A percentile compares a stretch with the other conserved stretches of the same genome.
These are phyloP conservation scores for Eurois occulta DNA, from an alignment of 2,888 invertebrate genomes.

Conservation along the genomic window DNA sequence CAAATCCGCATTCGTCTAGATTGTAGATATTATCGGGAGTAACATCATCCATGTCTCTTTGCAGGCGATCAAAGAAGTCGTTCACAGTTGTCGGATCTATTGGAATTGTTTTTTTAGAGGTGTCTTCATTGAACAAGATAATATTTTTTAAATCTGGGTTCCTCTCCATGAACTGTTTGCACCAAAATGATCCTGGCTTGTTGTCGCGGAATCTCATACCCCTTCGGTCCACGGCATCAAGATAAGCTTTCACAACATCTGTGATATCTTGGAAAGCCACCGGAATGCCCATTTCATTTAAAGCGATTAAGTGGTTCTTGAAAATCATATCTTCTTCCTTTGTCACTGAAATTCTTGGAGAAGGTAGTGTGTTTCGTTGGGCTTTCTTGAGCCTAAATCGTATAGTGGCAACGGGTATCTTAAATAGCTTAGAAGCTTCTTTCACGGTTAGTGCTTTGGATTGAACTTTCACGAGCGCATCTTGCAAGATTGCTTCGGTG, in stretches of 20 bases:
- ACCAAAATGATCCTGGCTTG: constrained; percentile 12
- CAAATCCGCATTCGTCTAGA: constrained; percentile 29
- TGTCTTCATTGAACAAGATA: constrained; percentile 1
- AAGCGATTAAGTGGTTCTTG: constrained; percentile 10
- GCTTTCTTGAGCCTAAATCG: constrained; percentile 4
- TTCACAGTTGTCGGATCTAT: constrained; percentile 22
- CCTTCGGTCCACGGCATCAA: neutral
- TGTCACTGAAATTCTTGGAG: neutral
- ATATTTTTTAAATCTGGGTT: neutral
- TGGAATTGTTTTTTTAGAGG: neutral
- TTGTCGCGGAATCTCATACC: constrained; percentile 1
- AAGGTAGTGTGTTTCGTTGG: neutral
- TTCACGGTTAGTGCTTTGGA: neutral
- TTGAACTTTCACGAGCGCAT: constrained; percentile 22
- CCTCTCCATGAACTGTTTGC: constrained; percentile 20
- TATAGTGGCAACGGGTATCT: constrained; percentile 6
- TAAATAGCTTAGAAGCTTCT: constrained; percentile 15
- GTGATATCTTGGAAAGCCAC: constrained; percentile 13
- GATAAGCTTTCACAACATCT: constrained; percentile 19
- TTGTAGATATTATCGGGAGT: constrained; percentile 31
- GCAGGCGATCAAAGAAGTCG: constrained; percentile 33
- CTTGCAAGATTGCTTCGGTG: constrained; percentile 13
- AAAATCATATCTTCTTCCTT: constrained; percentile 18
- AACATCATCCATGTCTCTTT: constrained; percentile 10
- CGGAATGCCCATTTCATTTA: constrained; percentile 16